Evolutionary conservation across 2,888 invertebrate species (phyloP).

Genomic region (Hofmannophila pseudospretella): DNA sequence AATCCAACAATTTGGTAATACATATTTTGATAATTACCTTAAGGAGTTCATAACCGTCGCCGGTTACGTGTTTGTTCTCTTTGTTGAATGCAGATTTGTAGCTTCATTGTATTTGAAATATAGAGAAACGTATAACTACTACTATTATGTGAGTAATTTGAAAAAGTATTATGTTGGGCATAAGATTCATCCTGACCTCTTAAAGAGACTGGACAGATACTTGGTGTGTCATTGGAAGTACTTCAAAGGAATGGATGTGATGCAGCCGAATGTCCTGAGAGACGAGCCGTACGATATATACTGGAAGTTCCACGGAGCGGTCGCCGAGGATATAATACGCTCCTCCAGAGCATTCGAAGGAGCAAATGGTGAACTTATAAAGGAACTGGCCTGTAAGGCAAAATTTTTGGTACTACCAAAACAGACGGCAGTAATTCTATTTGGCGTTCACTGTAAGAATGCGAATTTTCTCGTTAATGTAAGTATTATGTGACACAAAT

Average conservation of each 20-base stretch:
- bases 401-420: constrained; percentile 47
- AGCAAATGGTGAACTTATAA: constrained; percentile 40
- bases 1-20: no score
- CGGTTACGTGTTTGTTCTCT: no score
- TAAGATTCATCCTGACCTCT: constrained; percentile 42
- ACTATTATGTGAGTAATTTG: no score
- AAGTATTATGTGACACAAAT: no score
- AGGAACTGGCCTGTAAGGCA: constrained; percentile 41
- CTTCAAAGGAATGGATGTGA: constrained; percentile 45
- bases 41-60: no score
- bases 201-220: constrained; percentile 46
- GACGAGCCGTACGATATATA: constrained; percentile 53
- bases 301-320: constrained; percentile 55
- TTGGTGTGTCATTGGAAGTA: constrained; percentile 59
- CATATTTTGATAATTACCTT: no score
- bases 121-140: constrained; percentile 34
- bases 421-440: constrained; percentile 34
- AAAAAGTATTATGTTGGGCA: constrained; percentile 34
- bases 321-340: constrained; percentile 45
- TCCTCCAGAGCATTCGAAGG: constrained; percentile 37
- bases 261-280: constrained; percentile 38
- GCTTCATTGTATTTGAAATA: constrained; percentile 42
- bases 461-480: constrained; percentile 52
- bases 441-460: constrained; percentile 42
- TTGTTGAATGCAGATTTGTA: constrained; percentile 33